phyloP scores from a whole-genome alignment of 2,113 vertebrate species.

The human region GRCh38 chr6:95111001-95111500 shows the following conservation, averaged over 20 bases:
- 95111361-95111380: slow-evolving; percentile 58
- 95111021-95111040: slow-evolving; percentile 33
- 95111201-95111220: slow-evolving; percentile 72
- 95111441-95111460: slow-evolving; percentile 55
- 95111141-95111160: slow-evolving; percentile 69
- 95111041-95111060: not conserved
- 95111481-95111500: slow-evolving; percentile 63
- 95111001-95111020: not conserved
- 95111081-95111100: not conserved
- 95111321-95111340: slow-evolving; percentile 59
- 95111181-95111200: slow-evolving; percentile 65
- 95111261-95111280: slow-evolving; percentile 74
- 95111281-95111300: slow-evolving; percentile 71
- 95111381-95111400: slow-evolving; percentile 10
- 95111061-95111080: not conserved
- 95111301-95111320: slow-evolving; percentile 72
- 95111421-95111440: slow-evolving; percentile 57
- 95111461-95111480: slow-evolving; percentile 51
- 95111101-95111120: slow-evolving; percentile 17
- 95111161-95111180: slow-evolving; percentile 61
- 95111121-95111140: slow-evolving; percentile 50
- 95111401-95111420: slow-evolving; percentile 56
- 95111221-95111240: slow-evolving; percentile 65
- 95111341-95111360: slow-evolving; percentile 69
- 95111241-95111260: slow-evolving; percentile 70